Conservation (phyloP, 2,113 vertebrate species). For the Neodontobutis hainanensis region DNA sequence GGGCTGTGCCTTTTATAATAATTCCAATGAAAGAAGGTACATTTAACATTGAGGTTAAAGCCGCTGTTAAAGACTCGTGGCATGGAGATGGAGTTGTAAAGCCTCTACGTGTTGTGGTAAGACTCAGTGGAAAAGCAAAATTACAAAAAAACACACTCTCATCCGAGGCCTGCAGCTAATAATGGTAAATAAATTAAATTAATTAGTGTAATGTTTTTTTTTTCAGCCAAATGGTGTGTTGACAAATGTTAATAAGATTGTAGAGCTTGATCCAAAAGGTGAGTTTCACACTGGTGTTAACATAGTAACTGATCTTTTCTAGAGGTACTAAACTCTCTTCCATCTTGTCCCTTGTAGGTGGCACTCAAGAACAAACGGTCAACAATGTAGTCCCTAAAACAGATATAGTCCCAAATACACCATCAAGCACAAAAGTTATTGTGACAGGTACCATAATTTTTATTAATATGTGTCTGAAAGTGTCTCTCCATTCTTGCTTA, state of each 20-base stretch:
- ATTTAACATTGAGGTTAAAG: slow-evolving; percentile 54
- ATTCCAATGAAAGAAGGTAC: slow-evolving; percentile 82
- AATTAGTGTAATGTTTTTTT: not conserved
- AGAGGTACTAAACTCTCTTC: not conserved
- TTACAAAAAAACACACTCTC: too few relatives aligned
- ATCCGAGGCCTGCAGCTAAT: too few relatives aligned
- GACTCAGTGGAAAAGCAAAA: slow-evolving; percentile 19
- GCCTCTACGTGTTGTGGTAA: slow-evolving; percentile 86
- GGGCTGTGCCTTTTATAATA: slow-evolving; percentile 79
- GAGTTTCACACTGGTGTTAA: slow-evolving; percentile 45
- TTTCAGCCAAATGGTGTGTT: slow-evolving; percentile 82
- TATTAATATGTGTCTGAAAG: slow-evolving; percentile 44
- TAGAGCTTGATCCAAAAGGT: slow-evolving; percentile 79
- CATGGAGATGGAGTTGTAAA: slow-evolving; percentile 83
- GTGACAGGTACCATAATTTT: slow-evolving; percentile 33
- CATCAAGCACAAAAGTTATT: slow-evolving; percentile 63
- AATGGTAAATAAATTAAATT: too few relatives aligned
- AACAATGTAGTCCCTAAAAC: slow-evolving; percentile 38
- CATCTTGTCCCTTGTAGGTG: slow-evolving; percentile 34
- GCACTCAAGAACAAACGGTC: slow-evolving; percentile 49
- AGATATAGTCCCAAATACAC: slow-evolving; percentile 54
- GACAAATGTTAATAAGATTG: slow-evolving; percentile 44
- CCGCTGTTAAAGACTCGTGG: too few relatives aligned
- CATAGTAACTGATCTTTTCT: not conserved
- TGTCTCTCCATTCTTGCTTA: too few relatives aligned